Base-by-base conservation (phyloP, 64 coral and sea anemone species). In the Trachythela sp. region DNA sequence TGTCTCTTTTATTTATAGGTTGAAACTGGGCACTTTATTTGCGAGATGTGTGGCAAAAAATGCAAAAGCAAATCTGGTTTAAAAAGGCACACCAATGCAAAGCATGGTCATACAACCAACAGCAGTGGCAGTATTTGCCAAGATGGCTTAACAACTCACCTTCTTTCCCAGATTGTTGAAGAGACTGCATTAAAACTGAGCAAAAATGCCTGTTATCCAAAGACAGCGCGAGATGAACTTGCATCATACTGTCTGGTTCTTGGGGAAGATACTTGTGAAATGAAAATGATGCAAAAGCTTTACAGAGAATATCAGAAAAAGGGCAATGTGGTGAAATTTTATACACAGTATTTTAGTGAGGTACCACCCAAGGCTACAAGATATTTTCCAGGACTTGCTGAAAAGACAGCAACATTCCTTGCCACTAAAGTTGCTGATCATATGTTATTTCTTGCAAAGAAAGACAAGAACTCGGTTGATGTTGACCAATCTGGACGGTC, bases 361-460 rank as follows among this genome's bases (percentile, higher is more conserved):
- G 56, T 64, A 64, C 20, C 26, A 64, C 56, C 24, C 56, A 64
- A 64, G 15, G 56, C 56, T 5, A 64, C 56, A 64, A 64, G 56
- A 64, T 64, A 64, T 26, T 64, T 64, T 64, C 56, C 56, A 64
- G 56, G 56, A 8, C 26, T 64, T 5, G 7, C 56, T 64, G 56
- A 64, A 64, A 64, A 20, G 26, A 64, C 56, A 64, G 56, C 56
- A 20, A 64, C 56, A 20, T 64, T 64, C 56, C 56, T 64, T 64
- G 56, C 56, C 56, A 64, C 56, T 26, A 64, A 64, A 64, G 56
- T 64, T 64, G 56, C 56, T 64, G 56, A 64, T 64, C 56, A 64
- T 27, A 64, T 64, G 56, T 64, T 64, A 18, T 64, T 64, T 64
- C 13, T 26, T 64, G 56, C 56, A 64, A 64, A 64, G 56, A 64